Percentiles rank a stretch among this genome's conserved stretches.
phyloP scores from a whole-genome alignment of 2,888 invertebrate species.

The Ornithoptera priamus region DNA sequence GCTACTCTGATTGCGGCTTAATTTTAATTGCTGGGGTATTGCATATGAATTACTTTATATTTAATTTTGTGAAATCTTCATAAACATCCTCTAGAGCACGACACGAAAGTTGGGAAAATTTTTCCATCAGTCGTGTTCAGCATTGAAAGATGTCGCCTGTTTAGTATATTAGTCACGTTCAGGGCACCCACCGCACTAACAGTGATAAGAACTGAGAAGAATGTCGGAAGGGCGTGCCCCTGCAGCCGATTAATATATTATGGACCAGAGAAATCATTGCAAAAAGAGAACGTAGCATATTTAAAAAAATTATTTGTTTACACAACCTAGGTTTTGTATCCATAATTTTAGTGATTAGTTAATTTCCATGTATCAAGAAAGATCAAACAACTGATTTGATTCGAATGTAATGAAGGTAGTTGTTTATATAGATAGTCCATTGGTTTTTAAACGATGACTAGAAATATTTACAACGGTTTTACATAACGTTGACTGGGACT shows the following conservation, averaged over 20 bases:
- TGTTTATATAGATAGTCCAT: too few relatives aligned
- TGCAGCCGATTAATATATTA: slow-evolving; percentile 24
- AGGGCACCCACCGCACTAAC: slow-evolving; percentile 41
- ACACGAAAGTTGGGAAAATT: slow-evolving; percentile 4
- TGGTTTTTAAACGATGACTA: background rate
- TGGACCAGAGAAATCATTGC: background rate
- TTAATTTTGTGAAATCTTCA: background rate
- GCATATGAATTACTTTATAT: background rate
- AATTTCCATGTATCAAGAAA: background rate
- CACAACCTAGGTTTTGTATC: too few relatives aligned
- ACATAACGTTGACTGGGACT: slow-evolving; percentile 39
- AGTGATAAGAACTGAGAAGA: slow-evolving; percentile 44
- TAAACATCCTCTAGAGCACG: background rate
- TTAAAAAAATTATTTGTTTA: too few relatives aligned
- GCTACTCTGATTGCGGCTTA: slow-evolving; percentile 25
- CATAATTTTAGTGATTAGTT: too few relatives aligned
- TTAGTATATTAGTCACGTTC: slow-evolving; percentile 62
- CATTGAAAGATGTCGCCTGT: slow-evolving; percentile 42
- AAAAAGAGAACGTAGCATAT: background rate
- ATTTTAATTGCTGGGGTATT: background rate
- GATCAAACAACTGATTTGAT: too few relatives aligned
- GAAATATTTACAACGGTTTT: slow-evolving; percentile 40
- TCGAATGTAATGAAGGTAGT: too few relatives aligned
- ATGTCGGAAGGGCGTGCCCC: slow-evolving; percentile 21
- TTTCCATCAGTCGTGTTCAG: slow-evolving; percentile 46